phyloP scores from a whole-genome alignment of 2,113 vertebrate species.

The Heterochromis multidens region DNA sequence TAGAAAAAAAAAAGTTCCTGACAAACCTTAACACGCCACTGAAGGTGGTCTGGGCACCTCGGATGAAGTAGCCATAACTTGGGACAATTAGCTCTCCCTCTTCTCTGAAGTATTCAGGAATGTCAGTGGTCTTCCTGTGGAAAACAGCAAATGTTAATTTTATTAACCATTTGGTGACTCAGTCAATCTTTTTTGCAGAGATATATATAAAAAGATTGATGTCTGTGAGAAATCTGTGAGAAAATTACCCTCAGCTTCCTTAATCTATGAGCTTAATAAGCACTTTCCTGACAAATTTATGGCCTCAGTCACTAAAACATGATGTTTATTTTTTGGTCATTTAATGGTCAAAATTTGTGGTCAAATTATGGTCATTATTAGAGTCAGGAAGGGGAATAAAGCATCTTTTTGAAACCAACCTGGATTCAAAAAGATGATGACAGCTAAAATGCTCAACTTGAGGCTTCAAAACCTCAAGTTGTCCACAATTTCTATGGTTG shows the following conservation, averaged over 20 bases:
- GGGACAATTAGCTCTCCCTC: slow-evolving; percentile 93
- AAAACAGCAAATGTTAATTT: neutral
- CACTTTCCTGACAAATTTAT: neutral
- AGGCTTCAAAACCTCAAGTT: neutral
- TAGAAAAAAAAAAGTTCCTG: neutral
- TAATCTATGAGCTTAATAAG: neutral
- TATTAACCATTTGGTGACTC: neutral
- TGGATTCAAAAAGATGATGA: neutral
- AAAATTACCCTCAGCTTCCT: neutral
- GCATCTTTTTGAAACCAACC: neutral
- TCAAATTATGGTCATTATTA: neutral
- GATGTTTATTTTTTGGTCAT: neutral
- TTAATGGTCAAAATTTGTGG: neutral
- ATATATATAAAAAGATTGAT: neutral
- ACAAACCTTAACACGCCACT: slow-evolving; percentile 89
- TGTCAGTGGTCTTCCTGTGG: slow-evolving; percentile 86
- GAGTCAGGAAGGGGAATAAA: neutral
- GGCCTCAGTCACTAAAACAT: neutral
- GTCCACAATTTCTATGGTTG: neutral
- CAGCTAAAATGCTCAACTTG: neutral
- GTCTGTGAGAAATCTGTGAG: neutral
- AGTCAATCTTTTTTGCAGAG: neutral
- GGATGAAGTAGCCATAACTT: slow-evolving; percentile 89
- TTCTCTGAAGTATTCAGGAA: slow-evolving; percentile 85
- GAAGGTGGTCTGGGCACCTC: slow-evolving; percentile 94